phyloP scores from a whole-genome alignment of 2,113 vertebrate species.

The Calidris pugnax region DNA sequence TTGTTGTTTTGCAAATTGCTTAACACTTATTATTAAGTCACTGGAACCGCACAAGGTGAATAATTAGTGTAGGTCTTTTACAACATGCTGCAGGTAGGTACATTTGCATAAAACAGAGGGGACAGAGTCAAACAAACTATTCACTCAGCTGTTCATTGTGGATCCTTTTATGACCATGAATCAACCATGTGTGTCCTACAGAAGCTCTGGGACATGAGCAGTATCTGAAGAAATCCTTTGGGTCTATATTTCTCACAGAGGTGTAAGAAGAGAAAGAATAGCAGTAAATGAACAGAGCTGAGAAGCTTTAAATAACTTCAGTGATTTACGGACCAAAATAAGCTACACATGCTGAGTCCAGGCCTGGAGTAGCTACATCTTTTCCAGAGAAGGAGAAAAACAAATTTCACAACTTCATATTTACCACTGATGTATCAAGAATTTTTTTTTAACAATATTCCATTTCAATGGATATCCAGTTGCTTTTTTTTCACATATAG shows the following conservation, averaged over 20 bases:
- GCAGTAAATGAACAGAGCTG: not conserved
- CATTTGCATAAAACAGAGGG: not conserved
- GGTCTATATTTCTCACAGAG: not conserved
- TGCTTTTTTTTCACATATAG: not conserved
- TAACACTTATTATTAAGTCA: not conserved
- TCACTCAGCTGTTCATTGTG: not conserved
- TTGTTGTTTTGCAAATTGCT: not conserved
- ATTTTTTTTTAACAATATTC: not conserved
- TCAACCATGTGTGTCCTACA: not conserved
- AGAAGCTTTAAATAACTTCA: not conserved
- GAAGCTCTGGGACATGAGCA: not conserved
- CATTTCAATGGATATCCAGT: not conserved
- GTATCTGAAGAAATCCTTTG: not conserved
- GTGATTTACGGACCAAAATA: not conserved
- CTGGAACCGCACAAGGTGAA: not conserved
- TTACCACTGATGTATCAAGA: not conserved
- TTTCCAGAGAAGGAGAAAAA: not conserved
- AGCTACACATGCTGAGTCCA: not conserved
- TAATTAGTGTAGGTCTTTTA: not conserved
- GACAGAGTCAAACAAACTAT: not conserved
- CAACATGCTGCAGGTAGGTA: not conserved
- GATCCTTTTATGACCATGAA: not conserved
- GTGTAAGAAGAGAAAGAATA: not conserved
- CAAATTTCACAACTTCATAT: not conserved
- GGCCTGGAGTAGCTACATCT: not conserved